Conservation (phyloP, 2,113 vertebrate species). For the Menidia beryllina region DNA sequence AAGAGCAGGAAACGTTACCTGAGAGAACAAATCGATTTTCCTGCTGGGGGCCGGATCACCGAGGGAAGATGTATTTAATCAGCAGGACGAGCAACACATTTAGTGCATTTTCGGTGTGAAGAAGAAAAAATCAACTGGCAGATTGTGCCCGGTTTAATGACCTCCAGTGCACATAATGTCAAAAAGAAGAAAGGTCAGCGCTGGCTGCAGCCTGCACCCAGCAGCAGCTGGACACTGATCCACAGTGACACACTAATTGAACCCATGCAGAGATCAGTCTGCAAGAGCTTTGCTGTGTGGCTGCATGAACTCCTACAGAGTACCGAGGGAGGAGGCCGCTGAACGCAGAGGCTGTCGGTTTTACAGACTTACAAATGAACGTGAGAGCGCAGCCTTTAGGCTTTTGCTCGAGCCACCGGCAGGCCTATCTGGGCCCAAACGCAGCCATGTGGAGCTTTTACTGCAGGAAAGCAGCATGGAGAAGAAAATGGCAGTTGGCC, state of each 20-base stretch:
- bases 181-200: constrained; percentile 35
- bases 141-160: not conserved
- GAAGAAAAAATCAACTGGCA: not conserved
- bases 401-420: not conserved
- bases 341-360: not conserved
- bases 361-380: constrained; percentile 13
- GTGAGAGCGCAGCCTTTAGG: not conserved
- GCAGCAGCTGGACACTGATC: constrained; percentile 53
- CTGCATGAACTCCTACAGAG: constrained; percentile 26
- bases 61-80: not conserved
- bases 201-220: constrained; percentile 24
- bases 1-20: not conserved
- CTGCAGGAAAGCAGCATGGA: not conserved
- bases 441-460: not conserved
- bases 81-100: not conserved
- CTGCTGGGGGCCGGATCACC: not conserved
- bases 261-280: constrained; percentile 55
- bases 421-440: not conserved
- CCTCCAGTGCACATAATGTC: constrained; percentile 2
- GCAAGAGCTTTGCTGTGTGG: constrained; percentile 40
- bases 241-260: constrained; percentile 61
- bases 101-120: not conserved
- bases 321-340: constrained; percentile 11
- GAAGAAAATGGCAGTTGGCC: constrained; percentile 57
- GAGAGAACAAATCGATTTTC: not conserved